Percentiles rank a stretch among this genome's conserved stretches.
Evolutionary conservation across 2,797 vertebrate species (phyloP).

Genomic region (Phoebastria nigripes): DNA sequence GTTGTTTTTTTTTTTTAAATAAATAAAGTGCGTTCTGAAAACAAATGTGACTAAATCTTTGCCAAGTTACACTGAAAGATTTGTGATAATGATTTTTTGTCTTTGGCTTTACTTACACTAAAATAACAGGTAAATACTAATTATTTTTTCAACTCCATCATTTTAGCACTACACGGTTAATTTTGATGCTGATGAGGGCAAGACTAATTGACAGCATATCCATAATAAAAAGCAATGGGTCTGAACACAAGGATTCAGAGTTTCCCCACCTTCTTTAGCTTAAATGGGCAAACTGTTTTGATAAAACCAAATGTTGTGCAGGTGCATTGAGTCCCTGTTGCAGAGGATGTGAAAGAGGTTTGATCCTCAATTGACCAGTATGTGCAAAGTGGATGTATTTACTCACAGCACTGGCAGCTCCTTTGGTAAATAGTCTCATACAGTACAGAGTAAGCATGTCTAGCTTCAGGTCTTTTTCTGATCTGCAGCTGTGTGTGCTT

Average conservation of each 20-base stretch:
- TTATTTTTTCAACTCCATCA: neutral
- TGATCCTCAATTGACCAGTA: slow-evolving; percentile 37
- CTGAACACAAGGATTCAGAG: neutral
- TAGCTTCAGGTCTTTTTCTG: neutral
- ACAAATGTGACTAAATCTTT: neutral
- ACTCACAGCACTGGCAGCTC: slow-evolving; percentile 9
- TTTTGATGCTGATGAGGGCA: neutral
- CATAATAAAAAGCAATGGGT: neutral
- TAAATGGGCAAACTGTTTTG: neutral
- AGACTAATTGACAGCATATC: neutral
- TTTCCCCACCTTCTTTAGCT: neutral
- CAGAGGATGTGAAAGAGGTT: slow-evolving; percentile 1
- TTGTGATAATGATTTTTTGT: neutral
- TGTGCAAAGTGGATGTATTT: slow-evolving; percentile 26
- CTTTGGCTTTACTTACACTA: neutral
- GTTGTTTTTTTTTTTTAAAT: neutral
- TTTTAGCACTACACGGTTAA: slow-evolving; percentile 35
- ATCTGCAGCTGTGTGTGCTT: slow-evolving; percentile 38
- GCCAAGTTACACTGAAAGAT: neutral
- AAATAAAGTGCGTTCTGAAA: neutral
- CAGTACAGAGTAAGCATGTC: neutral
- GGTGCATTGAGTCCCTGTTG: neutral
- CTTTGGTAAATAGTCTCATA: slow-evolving; percentile 28
- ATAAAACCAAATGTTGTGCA: slow-evolving; percentile 28
- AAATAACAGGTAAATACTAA: slow-evolving; percentile 15